Percentiles rank a stretch among this genome's conserved stretches.
Conservation (phyloP, 2,113 vertebrate genomes). For the Rhinoptilus africanus region DNA sequence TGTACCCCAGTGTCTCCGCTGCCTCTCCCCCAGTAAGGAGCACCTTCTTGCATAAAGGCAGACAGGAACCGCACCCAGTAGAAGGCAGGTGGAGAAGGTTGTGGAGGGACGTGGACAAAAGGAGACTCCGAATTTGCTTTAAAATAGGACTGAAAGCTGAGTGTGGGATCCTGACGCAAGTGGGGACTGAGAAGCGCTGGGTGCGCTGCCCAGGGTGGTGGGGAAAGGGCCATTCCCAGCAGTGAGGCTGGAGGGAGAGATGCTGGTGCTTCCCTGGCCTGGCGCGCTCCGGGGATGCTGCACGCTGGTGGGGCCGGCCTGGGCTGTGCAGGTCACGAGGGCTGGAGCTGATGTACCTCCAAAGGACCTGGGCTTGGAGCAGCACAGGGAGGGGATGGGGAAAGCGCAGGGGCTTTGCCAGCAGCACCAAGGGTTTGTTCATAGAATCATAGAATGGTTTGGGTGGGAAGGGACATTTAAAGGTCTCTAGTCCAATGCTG, state of each 20-base stretch:
- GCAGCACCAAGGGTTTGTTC: rapidly evolving
- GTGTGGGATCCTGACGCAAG: not conserved
- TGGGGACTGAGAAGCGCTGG: not conserved
- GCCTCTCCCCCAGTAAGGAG: not conserved
- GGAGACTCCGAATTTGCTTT: not conserved
- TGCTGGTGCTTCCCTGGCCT: not conserved
- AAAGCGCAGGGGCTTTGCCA: not conserved
- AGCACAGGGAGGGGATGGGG: not conserved
- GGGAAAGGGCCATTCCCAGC: not conserved
- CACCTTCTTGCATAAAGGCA: not conserved
- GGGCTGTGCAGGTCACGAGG: too few species aligned
- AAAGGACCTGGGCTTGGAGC: not conserved
- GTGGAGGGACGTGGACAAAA: not conserved
- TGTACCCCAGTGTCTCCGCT: not conserved
- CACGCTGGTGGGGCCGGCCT: rapidly evolving
- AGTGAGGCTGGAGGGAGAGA: not conserved
- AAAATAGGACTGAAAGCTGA: not conserved
- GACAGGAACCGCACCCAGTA: not conserved
- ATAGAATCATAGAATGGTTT: not conserved
- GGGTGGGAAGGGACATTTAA: not conserved
- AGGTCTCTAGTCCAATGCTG: not conserved
- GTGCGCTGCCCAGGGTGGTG: not conserved
- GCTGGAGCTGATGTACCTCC: rapidly evolving
- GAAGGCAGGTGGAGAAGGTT: not conserved
- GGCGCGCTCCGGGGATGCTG: not conserved